These are phyloP conservation scores for Rhincodon typus DNA, from an alignment of 2,797 vertebrate species.

Conservation along the genomic window DNA sequence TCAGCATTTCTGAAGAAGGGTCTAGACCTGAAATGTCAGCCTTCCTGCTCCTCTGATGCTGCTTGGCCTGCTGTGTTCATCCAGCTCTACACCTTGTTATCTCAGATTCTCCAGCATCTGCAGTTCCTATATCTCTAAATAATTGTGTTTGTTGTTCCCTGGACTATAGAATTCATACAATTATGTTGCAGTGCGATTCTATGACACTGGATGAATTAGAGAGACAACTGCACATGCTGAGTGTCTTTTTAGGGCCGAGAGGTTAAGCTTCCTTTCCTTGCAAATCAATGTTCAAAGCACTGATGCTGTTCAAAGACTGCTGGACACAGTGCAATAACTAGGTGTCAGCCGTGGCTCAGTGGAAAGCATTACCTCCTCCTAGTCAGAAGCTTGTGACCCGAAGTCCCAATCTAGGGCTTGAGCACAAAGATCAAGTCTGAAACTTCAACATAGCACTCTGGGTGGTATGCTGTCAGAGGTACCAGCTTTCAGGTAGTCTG, in stretches of 20 bases:
- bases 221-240: background rate
- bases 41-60: too few relatives aligned
- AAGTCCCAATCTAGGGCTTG: background rate
- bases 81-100: too few relatives aligned
- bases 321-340: background rate
- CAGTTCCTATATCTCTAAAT: background rate
- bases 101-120: too few relatives aligned
- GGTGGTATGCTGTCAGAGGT: background rate
- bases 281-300: too few relatives aligned
- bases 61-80: too few relatives aligned
- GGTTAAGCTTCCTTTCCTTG: too few relatives aligned
- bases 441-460: background rate
- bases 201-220: background rate
- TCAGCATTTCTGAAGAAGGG: too few relatives aligned
- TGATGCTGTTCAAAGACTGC: background rate
- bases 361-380: too few relatives aligned
- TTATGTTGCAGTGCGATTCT: background rate
- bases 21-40: too few relatives aligned
- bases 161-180: background rate
- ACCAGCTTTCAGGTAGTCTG: background rate
- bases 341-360: background rate
- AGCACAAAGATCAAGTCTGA: background rate
- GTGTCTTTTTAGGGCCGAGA: background rate
- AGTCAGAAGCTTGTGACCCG: background rate
- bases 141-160: background rate